Percentiles rank a stretch among this genome's conserved stretches.
Conservation (phyloP, 2,797 vertebrate species). For the Betta splendens region DNA sequence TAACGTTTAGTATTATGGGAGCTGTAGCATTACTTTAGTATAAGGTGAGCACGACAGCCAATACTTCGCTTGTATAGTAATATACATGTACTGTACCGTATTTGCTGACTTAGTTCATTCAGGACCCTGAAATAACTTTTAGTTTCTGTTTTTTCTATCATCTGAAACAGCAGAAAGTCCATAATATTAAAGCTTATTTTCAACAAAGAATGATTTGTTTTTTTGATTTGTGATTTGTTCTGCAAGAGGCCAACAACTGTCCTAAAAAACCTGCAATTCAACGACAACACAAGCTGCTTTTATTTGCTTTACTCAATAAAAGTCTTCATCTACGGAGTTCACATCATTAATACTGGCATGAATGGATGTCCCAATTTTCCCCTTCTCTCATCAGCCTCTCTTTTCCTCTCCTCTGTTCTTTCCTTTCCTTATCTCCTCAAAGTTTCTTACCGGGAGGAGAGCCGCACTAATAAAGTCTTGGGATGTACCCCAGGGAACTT, state of each 20-base stretch:
- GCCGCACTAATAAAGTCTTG: conserved; percentile 58
- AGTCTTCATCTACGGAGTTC: conserved; percentile 48
- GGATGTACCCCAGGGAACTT: conserved; percentile 69
- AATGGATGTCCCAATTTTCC: conserved; percentile 44
- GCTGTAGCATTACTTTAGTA: too few relatives aligned
- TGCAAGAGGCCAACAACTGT: conserved; percentile 39
- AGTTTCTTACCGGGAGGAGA: conserved; percentile 55
- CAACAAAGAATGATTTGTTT: conserved; percentile 20
- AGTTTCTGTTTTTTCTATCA: conserved; percentile 29
- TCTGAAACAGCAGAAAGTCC: conserved; percentile 29
- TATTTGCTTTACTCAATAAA: conserved; percentile 47
- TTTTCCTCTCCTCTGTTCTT: conserved; percentile 50
- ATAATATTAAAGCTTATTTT: conserved; percentile 36
- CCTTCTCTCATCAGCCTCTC: conserved; percentile 42
- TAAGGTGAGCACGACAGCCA: not conserved
- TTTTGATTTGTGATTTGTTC: conserved; percentile 46
- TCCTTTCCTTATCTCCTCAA: conserved; percentile 61
- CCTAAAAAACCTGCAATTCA: conserved; percentile 50
- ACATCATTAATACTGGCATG: conserved; percentile 56
- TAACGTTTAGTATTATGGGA: not conserved
- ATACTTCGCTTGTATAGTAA: not conserved
- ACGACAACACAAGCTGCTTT: conserved; percentile 46
- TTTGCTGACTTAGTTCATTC: too few relatives aligned
- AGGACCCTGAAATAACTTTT: not conserved
- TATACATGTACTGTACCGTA: conserved; percentile 34